Percentiles rank a stretch among this genome's conserved stretches.
Conservation (phyloP, 2,113 vertebrate species). For the Lophura nycthemera region DNA sequence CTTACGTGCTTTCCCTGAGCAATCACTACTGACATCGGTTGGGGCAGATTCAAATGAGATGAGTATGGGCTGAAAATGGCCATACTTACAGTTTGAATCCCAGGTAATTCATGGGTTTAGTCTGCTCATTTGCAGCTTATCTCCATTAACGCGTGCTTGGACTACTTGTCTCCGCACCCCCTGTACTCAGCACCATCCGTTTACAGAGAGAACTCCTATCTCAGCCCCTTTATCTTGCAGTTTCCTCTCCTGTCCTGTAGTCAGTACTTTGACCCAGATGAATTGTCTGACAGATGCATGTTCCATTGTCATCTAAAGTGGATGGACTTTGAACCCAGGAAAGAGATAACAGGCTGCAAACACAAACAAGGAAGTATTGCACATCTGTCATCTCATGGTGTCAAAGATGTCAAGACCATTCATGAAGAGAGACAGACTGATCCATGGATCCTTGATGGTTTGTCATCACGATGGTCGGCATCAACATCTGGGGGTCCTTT, state of each 20-base stretch:
- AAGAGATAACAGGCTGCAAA: neutral
- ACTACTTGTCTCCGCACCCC: too few species aligned
- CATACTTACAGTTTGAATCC: neutral
- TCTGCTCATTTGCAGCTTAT: neutral
- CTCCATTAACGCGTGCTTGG: neutral
- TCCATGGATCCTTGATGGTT: neutral
- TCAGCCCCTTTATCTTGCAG: neutral
- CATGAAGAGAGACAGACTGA: neutral
- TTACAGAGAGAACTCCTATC: rapidly evolving
- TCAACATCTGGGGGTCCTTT: neutral
- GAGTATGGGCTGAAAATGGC: neutral
- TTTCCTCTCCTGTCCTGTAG: neutral
- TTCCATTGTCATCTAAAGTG: neutral
- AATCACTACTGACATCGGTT: neutral
- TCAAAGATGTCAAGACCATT: rapidly evolving
- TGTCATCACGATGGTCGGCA: rapidly evolving
- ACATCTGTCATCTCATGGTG: neutral
- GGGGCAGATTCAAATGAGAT: neutral
- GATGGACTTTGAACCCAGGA: slow-evolving; percentile 2
- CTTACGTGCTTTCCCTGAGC: neutral
- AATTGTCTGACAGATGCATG: neutral
- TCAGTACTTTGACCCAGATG: neutral
- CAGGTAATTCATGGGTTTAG: neutral
- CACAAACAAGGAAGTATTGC: neutral
- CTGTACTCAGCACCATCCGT: neutral